A percentile compares a stretch with the other conserved stretches of the same genome.
phyloP scores from a whole-genome alignment of 2,113 vertebrate genomes.

The Lichenostomus cassidix region DNA sequence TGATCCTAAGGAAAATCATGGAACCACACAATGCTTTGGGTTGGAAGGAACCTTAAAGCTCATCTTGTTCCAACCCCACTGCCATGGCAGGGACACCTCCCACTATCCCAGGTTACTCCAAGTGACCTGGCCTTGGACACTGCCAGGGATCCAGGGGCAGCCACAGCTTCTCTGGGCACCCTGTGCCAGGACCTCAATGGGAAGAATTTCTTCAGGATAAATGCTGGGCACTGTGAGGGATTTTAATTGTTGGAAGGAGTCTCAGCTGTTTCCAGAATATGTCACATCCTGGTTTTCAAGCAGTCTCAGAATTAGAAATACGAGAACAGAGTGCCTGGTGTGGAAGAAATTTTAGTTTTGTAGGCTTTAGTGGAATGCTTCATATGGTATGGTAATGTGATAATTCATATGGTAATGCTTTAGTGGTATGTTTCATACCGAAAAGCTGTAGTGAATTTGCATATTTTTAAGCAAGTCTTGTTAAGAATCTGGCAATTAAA shows the following conservation, averaged over 20 bases:
- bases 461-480: not conserved
- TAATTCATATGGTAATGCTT: no score
- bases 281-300: not conserved
- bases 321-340: rapidly evolving
- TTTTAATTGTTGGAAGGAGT: not conserved
- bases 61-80: not conserved
- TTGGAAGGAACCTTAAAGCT: not conserved
- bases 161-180: not conserved
- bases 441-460: not conserved
- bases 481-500: not conserved
- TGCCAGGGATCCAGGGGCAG: not conserved
- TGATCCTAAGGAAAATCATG: not conserved
- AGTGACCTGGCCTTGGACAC: not conserved
- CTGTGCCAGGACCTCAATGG: not conserved
- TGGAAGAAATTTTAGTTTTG: not conserved
- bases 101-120: not conserved
- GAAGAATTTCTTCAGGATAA: not conserved
- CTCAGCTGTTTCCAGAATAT: not conserved
- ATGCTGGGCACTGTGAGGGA: not conserved
- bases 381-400: no score
- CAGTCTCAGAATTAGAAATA: not conserved
- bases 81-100: not conserved
- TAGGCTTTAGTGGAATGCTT: not conserved
- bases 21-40: not conserved
- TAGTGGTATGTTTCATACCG: not conserved